phyloP scores from a whole-genome alignment of 2,113 vertebrate genomes.

The Coptodon rendalli region DNA sequence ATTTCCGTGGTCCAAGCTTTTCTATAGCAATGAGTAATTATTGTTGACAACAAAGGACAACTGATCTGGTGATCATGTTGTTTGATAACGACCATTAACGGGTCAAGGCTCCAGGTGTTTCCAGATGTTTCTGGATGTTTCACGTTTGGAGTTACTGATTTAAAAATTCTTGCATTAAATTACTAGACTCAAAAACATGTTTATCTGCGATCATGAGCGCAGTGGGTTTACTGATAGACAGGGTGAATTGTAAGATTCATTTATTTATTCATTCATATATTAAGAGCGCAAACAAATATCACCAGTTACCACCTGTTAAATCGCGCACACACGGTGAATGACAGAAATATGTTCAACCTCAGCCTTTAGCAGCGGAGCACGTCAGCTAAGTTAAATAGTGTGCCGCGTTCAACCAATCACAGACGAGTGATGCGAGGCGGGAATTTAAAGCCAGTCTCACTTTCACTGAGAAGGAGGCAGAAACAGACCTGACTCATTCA shows the following conservation, averaged over 20 bases:
- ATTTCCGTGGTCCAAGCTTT: accelerated
- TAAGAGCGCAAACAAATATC: neutral
- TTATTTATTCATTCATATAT: neutral
- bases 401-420: neutral
- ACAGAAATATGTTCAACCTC: accelerated
- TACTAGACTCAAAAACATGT: neutral
- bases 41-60: neutral
- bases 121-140: neutral
- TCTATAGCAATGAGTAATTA: accelerated
- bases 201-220: neutral
- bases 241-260: neutral
- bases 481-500: accelerated
- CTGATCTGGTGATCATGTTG: neutral
- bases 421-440: neutral
- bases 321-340: accelerated
- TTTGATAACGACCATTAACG: neutral
- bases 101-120: neutral
- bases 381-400: neutral
- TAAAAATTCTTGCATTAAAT: neutral
- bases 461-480: accelerated
- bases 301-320: neutral
- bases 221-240: neutral
- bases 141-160: neutral
- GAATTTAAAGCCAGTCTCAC: neutral
- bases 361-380: neutral